Conservation (phyloP, 2,797 vertebrate species). For the Psittacula derbiana region DNA sequence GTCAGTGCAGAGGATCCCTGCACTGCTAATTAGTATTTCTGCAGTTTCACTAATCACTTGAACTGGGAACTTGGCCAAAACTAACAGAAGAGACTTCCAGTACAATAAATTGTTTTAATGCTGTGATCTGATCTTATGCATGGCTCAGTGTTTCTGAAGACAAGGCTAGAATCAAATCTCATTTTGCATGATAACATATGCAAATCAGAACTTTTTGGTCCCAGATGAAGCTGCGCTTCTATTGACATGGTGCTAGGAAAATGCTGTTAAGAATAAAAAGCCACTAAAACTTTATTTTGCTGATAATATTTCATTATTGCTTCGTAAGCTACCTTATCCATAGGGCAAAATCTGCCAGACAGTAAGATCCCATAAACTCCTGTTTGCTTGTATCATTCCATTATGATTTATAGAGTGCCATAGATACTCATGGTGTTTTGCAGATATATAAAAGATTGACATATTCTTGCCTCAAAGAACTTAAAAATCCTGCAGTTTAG, state of each 20-base stretch:
- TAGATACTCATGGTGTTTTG: constrained; percentile 38
- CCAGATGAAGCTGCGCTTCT: not conserved
- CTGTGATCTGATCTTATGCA: constrained; percentile 48
- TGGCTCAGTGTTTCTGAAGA: constrained; percentile 53
- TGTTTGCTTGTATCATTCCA: constrained; percentile 40
- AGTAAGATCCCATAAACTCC: constrained; percentile 42
- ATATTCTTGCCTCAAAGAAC: constrained; percentile 41
- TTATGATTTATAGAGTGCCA: constrained; percentile 29
- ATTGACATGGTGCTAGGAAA: constrained; percentile 29
- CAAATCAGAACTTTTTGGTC: constrained; percentile 43
- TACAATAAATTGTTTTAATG: constrained; percentile 72
- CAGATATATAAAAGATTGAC: constrained; percentile 63
- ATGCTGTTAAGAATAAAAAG: constrained; percentile 10
- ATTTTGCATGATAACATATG: constrained; percentile 39
- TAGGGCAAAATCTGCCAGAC: constrained; percentile 43
- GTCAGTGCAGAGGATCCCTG: constrained; percentile 41
- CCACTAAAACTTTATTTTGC: constrained; percentile 63
- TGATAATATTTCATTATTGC: constrained; percentile 60
- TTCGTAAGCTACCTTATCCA: constrained; percentile 59
- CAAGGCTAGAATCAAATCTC: constrained; percentile 57
- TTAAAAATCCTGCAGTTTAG: constrained; percentile 37
- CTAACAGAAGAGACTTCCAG: constrained; percentile 66
- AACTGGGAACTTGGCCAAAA: constrained; percentile 72
- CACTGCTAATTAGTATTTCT: constrained; percentile 73
- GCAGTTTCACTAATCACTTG: constrained; percentile 68